Evolutionary conservation across 2,113 vertebrate genomes (phyloP), one percentile per base, ranked within the genome.

Genomic region (Phasianus colchicus): DNA sequence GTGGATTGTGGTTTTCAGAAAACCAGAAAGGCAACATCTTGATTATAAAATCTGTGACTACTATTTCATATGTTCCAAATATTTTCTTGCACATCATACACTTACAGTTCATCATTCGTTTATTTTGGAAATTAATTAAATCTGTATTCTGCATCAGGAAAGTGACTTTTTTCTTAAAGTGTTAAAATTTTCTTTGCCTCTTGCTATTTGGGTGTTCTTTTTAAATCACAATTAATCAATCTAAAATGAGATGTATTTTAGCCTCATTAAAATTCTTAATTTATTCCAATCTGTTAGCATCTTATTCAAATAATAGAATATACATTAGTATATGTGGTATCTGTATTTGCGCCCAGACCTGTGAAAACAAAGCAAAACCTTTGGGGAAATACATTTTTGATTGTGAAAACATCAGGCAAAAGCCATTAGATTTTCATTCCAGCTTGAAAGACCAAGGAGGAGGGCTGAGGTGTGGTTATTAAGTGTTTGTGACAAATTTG

Each of bases 1-100:
- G 50, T 71, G 79, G 76, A 34, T 6, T 48, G 29, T 2, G 3
- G 42, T 43, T 43, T 17, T 81, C 64, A 74, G 70, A 90, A 92
- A 94, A 83, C 5, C 65, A 93, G 80, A 77, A 94, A 69, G n/a
- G 55, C 40, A 95, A 93, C 83, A 94, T 91, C 93, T 97, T 92
- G 88, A 88, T 52, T 81, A 81, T 12, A 89, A 95, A 92, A 95
- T 89, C 71, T 95, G 85, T 79, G 52, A 83, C 64, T 71, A 47
- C 61, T 81, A 9, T 90, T 80, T 86, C 93, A 90, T 88, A 88
- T 86, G 88, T 83, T 91, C 76, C 2, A 5, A 63, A 42, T 57
- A 78, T 75, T 73, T 95, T 86, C 83, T 86, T 89, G 61, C 20
- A 63, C 36, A 67, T 77, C 54, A 77, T 61, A 86, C 40, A 88